Percentiles rank a stretch among this genome's conserved stretches.
These are phyloP conservation scores for Regulus satrapa DNA, from an alignment of 2,113 vertebrate species.

Conservation along the genomic window DNA sequence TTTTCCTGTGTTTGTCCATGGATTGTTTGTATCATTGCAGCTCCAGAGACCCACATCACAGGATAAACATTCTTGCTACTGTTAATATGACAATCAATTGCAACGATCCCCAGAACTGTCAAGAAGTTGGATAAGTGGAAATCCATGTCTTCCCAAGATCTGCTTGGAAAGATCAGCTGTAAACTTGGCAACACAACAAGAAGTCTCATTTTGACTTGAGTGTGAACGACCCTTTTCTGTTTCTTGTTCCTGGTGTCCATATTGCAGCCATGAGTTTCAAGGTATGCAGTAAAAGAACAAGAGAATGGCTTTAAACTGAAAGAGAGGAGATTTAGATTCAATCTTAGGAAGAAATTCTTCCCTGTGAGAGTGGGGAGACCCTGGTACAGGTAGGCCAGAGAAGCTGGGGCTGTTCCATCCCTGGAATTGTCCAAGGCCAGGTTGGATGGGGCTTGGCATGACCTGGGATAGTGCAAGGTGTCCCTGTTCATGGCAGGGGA, in stretches of 20 bases:
- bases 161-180: neutral
- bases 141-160: neutral
- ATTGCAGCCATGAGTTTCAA: fast-evolving
- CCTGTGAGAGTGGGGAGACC: neutral
- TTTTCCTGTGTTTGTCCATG: neutral
- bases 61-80: neutral
- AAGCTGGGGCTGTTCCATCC: neutral
- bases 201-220: neutral
- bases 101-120: fast-evolving
- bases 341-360: neutral
- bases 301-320: neutral
- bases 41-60: neutral
- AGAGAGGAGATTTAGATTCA: neutral
- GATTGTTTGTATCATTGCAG: neutral
- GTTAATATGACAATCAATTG: neutral
- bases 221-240: neutral
- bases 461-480: neutral
- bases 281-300: neutral
- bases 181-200: neutral
- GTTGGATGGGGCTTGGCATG: fast-evolving
- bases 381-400: neutral
- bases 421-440: neutral
- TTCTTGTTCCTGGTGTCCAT: fast-evolving
- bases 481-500: neutral
- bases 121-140: neutral